These are phyloP conservation scores for Catocala nupta DNA, from an alignment of 2,888 invertebrate species.

Conservation along the genomic window DNA sequence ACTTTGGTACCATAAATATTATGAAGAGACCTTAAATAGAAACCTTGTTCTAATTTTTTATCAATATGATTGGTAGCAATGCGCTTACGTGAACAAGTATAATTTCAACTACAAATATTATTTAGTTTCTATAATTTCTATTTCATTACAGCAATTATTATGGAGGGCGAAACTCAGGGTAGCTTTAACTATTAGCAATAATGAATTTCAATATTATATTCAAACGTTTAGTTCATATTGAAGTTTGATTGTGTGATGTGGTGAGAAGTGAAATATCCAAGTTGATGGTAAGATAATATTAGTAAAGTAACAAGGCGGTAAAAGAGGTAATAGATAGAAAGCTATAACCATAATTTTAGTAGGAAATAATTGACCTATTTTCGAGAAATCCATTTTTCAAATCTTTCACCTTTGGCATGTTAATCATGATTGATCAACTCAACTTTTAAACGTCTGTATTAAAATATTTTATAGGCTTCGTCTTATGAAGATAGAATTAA, in stretches of 20 bases:
- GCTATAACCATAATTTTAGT: no score
- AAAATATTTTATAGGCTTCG: no score
- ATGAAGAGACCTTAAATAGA: neutral
- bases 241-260: neutral
- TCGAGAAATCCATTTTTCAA: no score
- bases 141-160: conserved; percentile 7
- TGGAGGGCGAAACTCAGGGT: conserved; percentile 15
- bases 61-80: conserved; percentile 10
- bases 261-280: no score
- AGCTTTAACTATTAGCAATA: conserved; percentile 3
- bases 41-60: conserved; percentile 22
- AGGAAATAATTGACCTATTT: no score
- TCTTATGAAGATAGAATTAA: no score
- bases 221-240: neutral
- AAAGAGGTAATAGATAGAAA: no score
- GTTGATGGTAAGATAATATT: no score
- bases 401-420: no score
- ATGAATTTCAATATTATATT: neutral
- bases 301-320: no score
- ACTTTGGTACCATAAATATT: neutral
- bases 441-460: no score
- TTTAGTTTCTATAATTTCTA: conserved; percentile 17
- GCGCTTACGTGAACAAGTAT: conserved; percentile 24
- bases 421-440: no score
- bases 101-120: conserved; percentile 26